phyloP scores from a whole-genome alignment of 2,888 invertebrate species.

The Ophonus ardosiacus region DNA sequence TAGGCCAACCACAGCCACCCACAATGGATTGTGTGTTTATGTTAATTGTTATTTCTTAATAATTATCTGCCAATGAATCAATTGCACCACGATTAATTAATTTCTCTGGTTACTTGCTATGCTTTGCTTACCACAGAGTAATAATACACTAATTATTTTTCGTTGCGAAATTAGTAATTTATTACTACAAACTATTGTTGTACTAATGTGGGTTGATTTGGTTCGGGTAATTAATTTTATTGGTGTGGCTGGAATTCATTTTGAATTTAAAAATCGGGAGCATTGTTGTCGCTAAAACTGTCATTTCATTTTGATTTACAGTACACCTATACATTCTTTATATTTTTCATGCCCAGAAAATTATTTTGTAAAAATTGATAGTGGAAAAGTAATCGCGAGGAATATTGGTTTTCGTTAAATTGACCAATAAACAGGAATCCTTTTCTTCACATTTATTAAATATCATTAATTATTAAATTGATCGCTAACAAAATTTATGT shows the following conservation, averaged over 20 bases:
- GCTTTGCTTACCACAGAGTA: background rate
- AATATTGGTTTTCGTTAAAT: no score
- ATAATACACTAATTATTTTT: slow-evolving; percentile 27
- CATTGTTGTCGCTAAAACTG: background rate
- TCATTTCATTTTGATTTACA: no score
- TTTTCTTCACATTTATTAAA: no score
- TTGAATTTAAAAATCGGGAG: background rate
- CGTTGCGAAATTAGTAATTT: slow-evolving; percentile 24
- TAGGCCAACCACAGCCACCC: slow-evolving; percentile 12
- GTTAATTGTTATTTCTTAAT: slow-evolving; percentile 51
- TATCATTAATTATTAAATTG: no score
- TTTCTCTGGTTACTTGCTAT: background rate
- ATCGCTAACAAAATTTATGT: no score
- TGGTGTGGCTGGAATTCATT: background rate
- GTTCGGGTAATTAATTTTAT: slow-evolving; percentile 18
- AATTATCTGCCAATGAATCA: slow-evolving; percentile 38
- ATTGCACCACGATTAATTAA: slow-evolving; percentile 39
- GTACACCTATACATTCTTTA: no score
- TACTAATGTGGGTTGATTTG: slow-evolving; percentile 5
- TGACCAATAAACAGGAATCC: no score
- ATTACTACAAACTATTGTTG: slow-evolving; percentile 35
- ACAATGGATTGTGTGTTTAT: slow-evolving; percentile 32
- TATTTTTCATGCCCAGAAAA: no score
- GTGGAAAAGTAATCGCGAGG: no score
- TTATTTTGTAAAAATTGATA: no score